Evolutionary conservation across 2,113 vertebrate species (phyloP), one percentile per base, ranked within the genome.

Genomic region (Lagenorhynchus albirostris): DNA sequence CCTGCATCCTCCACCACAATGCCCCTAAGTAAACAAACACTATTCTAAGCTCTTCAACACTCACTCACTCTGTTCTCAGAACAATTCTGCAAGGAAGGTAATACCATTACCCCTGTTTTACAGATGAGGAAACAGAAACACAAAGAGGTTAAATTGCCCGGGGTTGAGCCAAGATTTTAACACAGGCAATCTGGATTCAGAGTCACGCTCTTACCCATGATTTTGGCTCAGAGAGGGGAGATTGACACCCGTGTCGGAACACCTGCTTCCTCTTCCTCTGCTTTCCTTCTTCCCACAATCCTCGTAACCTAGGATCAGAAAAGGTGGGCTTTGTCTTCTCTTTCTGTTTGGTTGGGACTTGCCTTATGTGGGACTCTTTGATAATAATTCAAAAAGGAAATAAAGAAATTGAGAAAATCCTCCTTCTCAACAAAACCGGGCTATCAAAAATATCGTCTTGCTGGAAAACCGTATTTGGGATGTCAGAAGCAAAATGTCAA

Each of bases 381-480:
- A 91, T 73, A 86, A 82, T 58, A 89, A 70, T 71, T 73, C 77
- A 92, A 95, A 93, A 62, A 36, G 29, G 60, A 86, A 89, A 81
- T 55, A 70, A 77, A 93, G 47, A 82, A 68, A 79, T 76, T 82
- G 62, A 83, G 65, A 83, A 92, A 89, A 33, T 53, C 18, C 47
- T 77, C 47, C n/a, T 77, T 53, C n/a, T 95, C 47, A 89, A 76
- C 44, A 97, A 94, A 95, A 82, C 36, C n/a, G 65, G 14, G 21
- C 55, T 71, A 86, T 80, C 47, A 94, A 95, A 96, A 60, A 80
- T 84, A 92, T 25, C 38, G 5, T 91, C 71, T 82, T 93, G 21
- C n/a, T 91, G 62, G 81, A 71, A 93, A 94, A 67, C 53, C 58
- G 91, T 88, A 95, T 88, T 94, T 89, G 55, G 62, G 79, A 50